These are phyloP conservation scores for Aphaenogaster ashmeadi DNA, from an alignment of 1,140 invertebrate genomes.

Conservation along the genomic window DNA sequence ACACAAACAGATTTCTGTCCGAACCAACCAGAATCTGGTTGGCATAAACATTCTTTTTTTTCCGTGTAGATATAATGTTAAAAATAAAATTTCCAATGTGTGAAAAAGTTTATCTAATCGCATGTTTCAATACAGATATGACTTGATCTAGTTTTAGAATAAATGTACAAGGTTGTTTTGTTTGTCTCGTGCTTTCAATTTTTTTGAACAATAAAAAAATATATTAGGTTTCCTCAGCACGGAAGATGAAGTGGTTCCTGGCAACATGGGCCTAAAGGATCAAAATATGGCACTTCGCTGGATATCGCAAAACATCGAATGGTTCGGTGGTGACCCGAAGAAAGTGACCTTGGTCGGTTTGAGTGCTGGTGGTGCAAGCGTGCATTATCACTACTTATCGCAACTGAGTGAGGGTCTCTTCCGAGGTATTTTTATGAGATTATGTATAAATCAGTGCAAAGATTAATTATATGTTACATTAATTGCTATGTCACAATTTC, in stretches of 20 bases:
- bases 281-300: slow-evolving; percentile 89
- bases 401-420: slow-evolving; percentile 82
- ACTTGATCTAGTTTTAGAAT: neutral
- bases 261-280: slow-evolving; percentile 90
- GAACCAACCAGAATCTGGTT: no score
- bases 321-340: slow-evolving; percentile 87
- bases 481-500: neutral
- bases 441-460: neutral
- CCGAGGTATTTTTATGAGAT: slow-evolving; percentile 79
- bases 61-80: no score
- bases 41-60: no score
- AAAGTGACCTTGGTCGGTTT: slow-evolving; percentile 87
- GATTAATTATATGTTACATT: slow-evolving; percentile 2
- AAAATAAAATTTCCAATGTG: slow-evolving; percentile 10
- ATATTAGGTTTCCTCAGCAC: slow-evolving; percentile 87
- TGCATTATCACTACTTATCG: slow-evolving; percentile 89
- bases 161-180: neutral
- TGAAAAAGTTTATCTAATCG: neutral
- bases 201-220: no score
- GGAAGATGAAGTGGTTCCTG: slow-evolving; percentile 87
- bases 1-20: no score
- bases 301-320: slow-evolving; percentile 88
- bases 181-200: neutral
- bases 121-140: neutral
- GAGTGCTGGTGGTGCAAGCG: slow-evolving; percentile 88